Evolutionary conservation across 2,797 vertebrate species (phyloP).

Genomic region (Pseudomugil tenellus): DNA sequence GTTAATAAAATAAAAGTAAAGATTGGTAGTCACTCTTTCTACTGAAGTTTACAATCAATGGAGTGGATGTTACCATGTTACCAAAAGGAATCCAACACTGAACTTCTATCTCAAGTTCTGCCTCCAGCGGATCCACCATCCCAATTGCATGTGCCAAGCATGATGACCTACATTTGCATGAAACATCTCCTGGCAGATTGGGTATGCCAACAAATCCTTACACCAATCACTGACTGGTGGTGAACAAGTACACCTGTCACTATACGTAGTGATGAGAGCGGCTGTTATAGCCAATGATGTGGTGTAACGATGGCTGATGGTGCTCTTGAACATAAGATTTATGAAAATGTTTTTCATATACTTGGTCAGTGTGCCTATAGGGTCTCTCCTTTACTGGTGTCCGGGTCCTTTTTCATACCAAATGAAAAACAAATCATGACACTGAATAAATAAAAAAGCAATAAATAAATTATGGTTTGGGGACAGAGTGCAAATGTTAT

Average conservation of each 20-base stretch:
- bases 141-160: constrained; percentile 55
- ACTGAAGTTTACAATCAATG: constrained; percentile 44
- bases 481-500: constrained; percentile 70
- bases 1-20: constrained; percentile 10
- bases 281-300: constrained; percentile 28
- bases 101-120: constrained; percentile 30
- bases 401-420: constrained; percentile 58
- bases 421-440: constrained; percentile 41
- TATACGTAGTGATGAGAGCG: constrained; percentile 26
- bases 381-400: constrained; percentile 59
- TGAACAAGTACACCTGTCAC: constrained; percentile 60
- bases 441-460: constrained; percentile 31
- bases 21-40: constrained; percentile 49
- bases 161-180: constrained; percentile 79
- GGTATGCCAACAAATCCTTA: constrained; percentile 46
- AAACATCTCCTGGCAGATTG: constrained; percentile 57
- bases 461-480: constrained; percentile 76
- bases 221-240: constrained; percentile 46
- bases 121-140: constrained; percentile 13
- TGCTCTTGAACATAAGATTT: constrained; percentile 18
- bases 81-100: constrained; percentile 26
- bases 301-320: constrained; percentile 4
- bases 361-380: background rate
- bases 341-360: background rate
- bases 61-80: constrained; percentile 36